phyloP scores from a whole-genome alignment of 2,113 vertebrate species.

The Damaliscus lunatus region DNA sequence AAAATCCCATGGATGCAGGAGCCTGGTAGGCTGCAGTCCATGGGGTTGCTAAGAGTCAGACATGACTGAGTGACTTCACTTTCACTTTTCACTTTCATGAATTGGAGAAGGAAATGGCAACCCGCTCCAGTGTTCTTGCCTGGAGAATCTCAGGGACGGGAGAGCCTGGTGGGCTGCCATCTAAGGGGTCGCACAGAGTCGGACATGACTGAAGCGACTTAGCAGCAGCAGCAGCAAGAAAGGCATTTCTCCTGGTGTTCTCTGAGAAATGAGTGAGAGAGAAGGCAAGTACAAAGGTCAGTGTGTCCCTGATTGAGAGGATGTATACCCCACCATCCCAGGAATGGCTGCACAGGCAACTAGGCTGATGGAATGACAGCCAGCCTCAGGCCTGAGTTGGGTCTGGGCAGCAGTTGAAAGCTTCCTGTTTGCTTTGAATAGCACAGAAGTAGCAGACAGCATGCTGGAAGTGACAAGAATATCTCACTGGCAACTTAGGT shows the following conservation, averaged over 20 bases:
- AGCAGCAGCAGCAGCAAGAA: neutral
- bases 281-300: neutral
- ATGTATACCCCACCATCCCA: neutral
- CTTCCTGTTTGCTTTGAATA: neutral
- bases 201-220: neutral
- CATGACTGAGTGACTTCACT: rapidly evolving
- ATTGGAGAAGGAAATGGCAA: neutral
- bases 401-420: neutral
- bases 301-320: neutral
- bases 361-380: neutral
- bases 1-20: neutral
- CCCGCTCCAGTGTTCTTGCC: neutral
- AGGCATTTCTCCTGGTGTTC: neutral
- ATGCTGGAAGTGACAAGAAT: neutral
- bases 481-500: neutral
- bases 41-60: neutral
- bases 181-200: neutral
- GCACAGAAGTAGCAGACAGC: neutral
- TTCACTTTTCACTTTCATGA: neutral
- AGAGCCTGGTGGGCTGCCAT: neutral
- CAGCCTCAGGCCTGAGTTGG: neutral
- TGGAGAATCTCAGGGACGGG: neutral
- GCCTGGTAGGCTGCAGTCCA: neutral
- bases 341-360: neutral
- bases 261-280: neutral